Evolutionary conservation across 2,113 vertebrate species (phyloP), one percentile per base, ranked within the genome.

Genomic region (Cyprinodon variegatus): DNA sequence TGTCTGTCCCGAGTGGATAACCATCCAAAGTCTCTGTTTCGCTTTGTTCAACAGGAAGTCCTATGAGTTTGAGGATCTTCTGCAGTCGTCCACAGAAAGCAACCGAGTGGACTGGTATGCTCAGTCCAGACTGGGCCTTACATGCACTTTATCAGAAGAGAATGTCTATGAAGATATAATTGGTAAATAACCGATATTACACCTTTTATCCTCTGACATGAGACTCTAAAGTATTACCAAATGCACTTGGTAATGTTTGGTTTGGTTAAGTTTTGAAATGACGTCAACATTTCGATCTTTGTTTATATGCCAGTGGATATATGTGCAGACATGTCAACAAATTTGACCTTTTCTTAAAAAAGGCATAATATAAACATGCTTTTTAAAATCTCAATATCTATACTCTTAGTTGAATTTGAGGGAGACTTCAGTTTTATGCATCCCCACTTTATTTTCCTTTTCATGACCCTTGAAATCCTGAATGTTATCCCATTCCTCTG

Each of bases 131-230:
- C 88, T 98, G 93, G 96, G 96, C 53, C 94, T 98, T 59, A 95
- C 96, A 81, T 96, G 96, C 96, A 98, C 97, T 95, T 96, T 99
- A 95, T 99, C 98, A 0, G 97, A 99, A 84, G 98, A 99, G 88
- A 99, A 99, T 57, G 90, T 99, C 93, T 99, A 99, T 0, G 97
- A 99, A 86, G 98, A 99, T 91, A 99, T 99, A 72, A 92, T 97
- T 83, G 98, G 98, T 99, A 96, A 94, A 79, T n/a, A 39, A 50
- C 20, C 37, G 13, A 37, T 37, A 6, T 48, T 11, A n/a, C 12
- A 6, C 29, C 0, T 57, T 59, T 41, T 13, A n/a, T 57, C 66
- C 1, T 6, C 1, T 71, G 38, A 13, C 13, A 67, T 22, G 12
- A 29, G n/a, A 29, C 13, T 67, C 48, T 13, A 48, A 13, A 46